A percentile compares a stretch with the other conserved stretches of the same genome.
Evolutionary conservation across 2,797 vertebrate genomes (phyloP).

Genomic region (Danio aesculapii): DNA sequence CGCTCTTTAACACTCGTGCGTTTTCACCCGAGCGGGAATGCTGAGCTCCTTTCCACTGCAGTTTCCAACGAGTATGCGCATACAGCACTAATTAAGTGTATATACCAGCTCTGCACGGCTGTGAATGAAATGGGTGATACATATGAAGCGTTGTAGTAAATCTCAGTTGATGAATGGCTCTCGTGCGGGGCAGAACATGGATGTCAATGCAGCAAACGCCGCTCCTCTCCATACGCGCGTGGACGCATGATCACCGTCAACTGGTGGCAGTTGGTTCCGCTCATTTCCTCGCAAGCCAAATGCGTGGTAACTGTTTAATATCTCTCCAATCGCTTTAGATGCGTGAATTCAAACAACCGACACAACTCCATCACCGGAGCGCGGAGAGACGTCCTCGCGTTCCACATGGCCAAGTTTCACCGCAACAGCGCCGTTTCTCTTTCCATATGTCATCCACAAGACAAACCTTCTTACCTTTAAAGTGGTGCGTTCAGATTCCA

Average conservation of each 20-base stretch:
- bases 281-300: conserved; percentile 22
- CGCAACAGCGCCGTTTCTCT: conserved; percentile 20
- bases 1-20: neutral
- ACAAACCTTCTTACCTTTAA: conserved; percentile 77
- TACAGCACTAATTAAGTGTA: no score
- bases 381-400: conserved; percentile 6
- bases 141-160: neutral
- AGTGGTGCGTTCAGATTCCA: conserved; percentile 78
- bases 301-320: conserved; percentile 4
- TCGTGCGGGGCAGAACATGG: conserved; percentile 37
- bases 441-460: neutral
- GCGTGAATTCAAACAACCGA: conserved; percentile 18
- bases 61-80: neutral
- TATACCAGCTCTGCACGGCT: neutral
- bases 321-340: conserved; percentile 16
- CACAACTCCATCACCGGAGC: conserved; percentile 23
- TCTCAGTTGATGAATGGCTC: conserved; percentile 14
- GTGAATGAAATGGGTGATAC: neutral
- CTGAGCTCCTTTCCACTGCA: neutral
- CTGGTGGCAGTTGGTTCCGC: conserved; percentile 50
- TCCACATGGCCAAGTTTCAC: conserved; percentile 40
- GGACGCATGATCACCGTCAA: conserved; percentile 48
- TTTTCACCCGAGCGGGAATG: neutral
- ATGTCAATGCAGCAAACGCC: conserved; percentile 71
- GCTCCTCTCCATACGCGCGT: conserved; percentile 36